Evolutionary conservation across 2,797 vertebrate species (phyloP).

Genomic region (Adelosebastes latens): DNA sequence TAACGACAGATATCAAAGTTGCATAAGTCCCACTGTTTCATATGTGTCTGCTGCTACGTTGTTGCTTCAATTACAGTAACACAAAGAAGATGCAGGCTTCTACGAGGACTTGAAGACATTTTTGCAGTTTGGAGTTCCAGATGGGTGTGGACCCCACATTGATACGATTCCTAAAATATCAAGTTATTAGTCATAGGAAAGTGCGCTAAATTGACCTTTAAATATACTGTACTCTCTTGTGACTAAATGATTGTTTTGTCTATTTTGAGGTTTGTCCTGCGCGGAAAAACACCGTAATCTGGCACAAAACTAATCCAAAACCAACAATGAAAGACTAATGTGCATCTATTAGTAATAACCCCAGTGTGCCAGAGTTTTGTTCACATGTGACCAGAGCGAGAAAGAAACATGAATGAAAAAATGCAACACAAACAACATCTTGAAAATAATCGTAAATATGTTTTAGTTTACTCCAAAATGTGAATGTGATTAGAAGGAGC

Average conservation of each 20-base stretch:
- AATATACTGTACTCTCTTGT: not conserved
- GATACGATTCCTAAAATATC: not conserved
- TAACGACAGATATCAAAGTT: conserved; percentile 18
- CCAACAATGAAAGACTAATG: not conserved
- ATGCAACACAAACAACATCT: conserved; percentile 21
- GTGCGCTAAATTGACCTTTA: conserved; percentile 1
- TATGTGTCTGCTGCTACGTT: not conserved
- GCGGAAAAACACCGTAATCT: conserved; percentile 12
- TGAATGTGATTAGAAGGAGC: conserved; percentile 28
- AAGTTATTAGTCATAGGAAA: conserved; percentile 16
- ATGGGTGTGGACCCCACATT: not conserved
- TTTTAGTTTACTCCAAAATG: conserved; percentile 10
- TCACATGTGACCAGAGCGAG: not conserved
- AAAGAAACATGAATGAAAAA: not conserved
- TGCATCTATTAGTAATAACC: not conserved
- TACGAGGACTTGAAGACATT: not conserved
- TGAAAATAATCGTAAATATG: not conserved
- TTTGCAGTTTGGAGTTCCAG: not conserved
- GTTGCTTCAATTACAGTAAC: not conserved
- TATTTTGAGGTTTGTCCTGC: not conserved
- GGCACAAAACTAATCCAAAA: conserved; percentile 7
- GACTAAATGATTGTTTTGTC: conserved; percentile 2
- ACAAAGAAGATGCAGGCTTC: not conserved
- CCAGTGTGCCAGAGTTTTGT: not conserved
- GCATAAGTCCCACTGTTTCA: not conserved